Percentiles rank a stretch among this genome's conserved stretches.
phyloP scores from a whole-genome alignment of 2,113 vertebrate genomes.

The Hucho hucho region DNA sequence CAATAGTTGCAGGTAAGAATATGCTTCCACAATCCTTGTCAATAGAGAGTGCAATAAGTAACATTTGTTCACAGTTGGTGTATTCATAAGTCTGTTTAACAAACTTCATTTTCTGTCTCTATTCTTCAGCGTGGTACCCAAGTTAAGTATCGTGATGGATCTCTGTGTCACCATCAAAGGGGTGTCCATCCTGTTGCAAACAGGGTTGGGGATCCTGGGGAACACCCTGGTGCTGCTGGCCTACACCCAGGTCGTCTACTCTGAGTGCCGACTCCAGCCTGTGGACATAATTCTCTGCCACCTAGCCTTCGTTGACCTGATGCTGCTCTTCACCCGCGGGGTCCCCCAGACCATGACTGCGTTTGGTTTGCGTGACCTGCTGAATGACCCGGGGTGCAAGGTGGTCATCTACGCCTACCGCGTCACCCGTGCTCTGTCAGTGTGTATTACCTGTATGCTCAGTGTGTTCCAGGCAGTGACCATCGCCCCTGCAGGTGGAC shows the following conservation, averaged over 20 bases:
- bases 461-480: constrained; percentile 75
- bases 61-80: background rate
- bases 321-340: constrained; percentile 72
- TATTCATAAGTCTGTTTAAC: background rate
- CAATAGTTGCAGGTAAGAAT: constrained; percentile 43
- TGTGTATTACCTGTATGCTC: constrained; percentile 78
- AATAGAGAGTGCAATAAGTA: no score
- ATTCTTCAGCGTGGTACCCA: constrained; percentile 11
- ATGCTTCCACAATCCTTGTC: background rate
- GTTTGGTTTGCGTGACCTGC: constrained; percentile 67
- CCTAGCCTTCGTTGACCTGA: constrained; percentile 74
- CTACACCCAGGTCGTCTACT: constrained; percentile 55
- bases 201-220: constrained; percentile 72
- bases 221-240: constrained; percentile 71
- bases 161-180: constrained; percentile 78
- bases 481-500: constrained; percentile 54
- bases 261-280: constrained; percentile 61
- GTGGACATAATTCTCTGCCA: constrained; percentile 78
- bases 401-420: constrained; percentile 77
- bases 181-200: constrained; percentile 78
- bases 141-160: constrained; percentile 63
- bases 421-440: constrained; percentile 71
- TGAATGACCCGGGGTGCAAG: constrained; percentile 74
- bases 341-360: constrained; percentile 77
- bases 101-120: constrained; percentile 22